Percentiles rank a stretch among this genome's conserved stretches.
These are phyloP conservation scores for Casuarius casuarius DNA, from an alignment of 2,113 vertebrate genomes.

Conservation along the genomic window DNA sequence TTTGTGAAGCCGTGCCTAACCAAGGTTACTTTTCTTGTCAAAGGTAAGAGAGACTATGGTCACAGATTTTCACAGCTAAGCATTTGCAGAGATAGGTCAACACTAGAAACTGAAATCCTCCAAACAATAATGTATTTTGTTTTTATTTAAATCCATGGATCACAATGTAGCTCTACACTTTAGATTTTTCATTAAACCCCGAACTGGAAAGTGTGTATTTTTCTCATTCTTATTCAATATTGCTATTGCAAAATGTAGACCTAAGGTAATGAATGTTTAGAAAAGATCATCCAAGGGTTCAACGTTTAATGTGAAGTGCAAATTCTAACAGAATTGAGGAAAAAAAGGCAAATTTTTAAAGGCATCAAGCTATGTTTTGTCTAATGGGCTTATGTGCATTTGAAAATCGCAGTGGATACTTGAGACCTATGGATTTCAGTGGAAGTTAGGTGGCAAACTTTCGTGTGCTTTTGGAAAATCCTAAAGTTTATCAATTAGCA, in stretches of 20 bases:
- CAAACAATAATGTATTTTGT: accelerated
- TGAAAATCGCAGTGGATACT: background rate
- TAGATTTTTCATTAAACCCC: background rate
- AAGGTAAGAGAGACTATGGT: background rate
- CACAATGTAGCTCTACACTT: background rate
- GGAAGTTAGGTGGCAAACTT: too few relatives aligned
- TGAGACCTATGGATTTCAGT: background rate
- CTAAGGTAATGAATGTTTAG: background rate
- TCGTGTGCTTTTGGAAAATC: background rate
- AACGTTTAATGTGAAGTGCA: background rate
- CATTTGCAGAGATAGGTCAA: background rate
- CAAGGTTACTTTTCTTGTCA: background rate
- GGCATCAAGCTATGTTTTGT: background rate
- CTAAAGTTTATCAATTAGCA: background rate
- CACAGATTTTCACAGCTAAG: background rate
- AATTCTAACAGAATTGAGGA: background rate
- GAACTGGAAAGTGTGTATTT: background rate
- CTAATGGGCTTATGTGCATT: background rate
- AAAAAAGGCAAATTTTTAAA: background rate
- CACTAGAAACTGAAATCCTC: background rate
- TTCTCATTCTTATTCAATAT: background rate
- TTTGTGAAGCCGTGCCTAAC: background rate
- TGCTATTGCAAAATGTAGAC: background rate
- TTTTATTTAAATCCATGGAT: background rate
- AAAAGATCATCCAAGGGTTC: background rate